Base-by-base conservation (phyloP, 1,140 invertebrate genomes). In the Pseudobourletiella spinata region DNA sequence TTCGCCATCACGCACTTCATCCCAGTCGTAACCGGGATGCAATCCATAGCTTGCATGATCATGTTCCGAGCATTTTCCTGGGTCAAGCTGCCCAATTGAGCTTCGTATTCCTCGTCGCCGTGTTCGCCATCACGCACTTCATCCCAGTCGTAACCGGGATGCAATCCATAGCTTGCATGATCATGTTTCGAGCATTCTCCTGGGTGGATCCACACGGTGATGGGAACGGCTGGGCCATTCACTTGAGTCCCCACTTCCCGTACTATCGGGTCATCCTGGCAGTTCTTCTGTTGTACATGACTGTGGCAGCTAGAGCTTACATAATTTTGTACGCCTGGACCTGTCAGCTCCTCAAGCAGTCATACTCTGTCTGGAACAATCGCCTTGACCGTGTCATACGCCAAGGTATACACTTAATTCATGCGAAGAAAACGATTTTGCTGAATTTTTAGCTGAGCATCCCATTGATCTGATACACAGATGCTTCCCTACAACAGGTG, bases 321-420 rank as follows among this genome's bases (percentile, higher is more conserved):
- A 39, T 39, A 8, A 39, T 39, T n/a, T n/a, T 39, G 8, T 59
- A 55, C 14, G 8, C 60, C 11, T 67, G 58, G 48, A 63, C 46
- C 30, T 57, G 57, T 29, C 35, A 48, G 25, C 30, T 67, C 2
- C 25, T 67, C 3, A 42, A 26, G 20, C 59, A 62, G n/a, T 32
- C 55, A 3, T 63, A 35, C 22, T 44, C 30, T 22, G 58, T 16
- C 14, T 67, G 65, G 65, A 67, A 67, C 30, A 26, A 60, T 11
- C 39, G 65, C 16, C 28, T 63, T 25, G 65, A 63, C 15, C 26
- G 24, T 20, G 65, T 63, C 1, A 24, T 67, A 24, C 50, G 56
- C 28, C 26, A 56, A 35, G 57, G 51, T 61, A 14, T 8, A 3
- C 24, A 26, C 50, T 8, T 6, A 11, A 29, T 52, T 52, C 24